Percentiles rank a stretch among this genome's conserved stretches.
phyloP scores from a whole-genome alignment of 2,888 invertebrate genomes.

The Cosmorhoe ocellata region DNA sequence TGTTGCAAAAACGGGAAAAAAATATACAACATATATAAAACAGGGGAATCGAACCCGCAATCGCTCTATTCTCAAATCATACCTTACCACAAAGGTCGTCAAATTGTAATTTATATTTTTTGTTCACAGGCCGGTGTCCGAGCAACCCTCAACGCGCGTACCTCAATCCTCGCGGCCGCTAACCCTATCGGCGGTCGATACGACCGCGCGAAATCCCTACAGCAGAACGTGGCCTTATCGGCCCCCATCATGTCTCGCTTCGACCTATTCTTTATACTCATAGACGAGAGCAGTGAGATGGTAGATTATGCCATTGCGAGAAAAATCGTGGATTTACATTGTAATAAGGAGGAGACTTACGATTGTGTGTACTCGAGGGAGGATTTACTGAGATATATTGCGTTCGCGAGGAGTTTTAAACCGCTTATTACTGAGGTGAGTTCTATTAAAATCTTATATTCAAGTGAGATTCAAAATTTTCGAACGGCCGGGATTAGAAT shows the following conservation, averaged over 20 bases:
- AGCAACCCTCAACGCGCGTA: conserved; percentile 98
- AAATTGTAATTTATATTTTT: no score
- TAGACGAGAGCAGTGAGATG: conserved; percentile 94
- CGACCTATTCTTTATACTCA: conserved; percentile 98
- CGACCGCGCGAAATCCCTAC: conserved; percentile 95
- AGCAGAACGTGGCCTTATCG: conserved; percentile 95
- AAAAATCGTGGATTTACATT: conserved; percentile 97
- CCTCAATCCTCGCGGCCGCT: conserved; percentile 98
- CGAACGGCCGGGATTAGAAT: no score
- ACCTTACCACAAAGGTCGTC: no score
- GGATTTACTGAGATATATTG: conserved; percentile 97
- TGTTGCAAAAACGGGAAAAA: no score
- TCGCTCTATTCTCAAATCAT: no score
- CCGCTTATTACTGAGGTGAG: conserved; percentile 90
- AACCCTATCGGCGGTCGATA: conserved; percentile 99
- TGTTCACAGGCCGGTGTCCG: conserved; percentile 92
- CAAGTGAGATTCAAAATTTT: no score
- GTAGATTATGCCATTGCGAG: conserved; percentile 98
- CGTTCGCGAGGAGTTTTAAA: conserved; percentile 97
- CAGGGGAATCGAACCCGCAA: no score
- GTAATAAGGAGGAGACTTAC: conserved; percentile 90
- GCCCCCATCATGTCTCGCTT: conserved; percentile 99
- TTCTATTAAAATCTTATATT: no score
- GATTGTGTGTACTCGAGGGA: conserved; percentile 93
- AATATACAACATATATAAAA: no score